Conservation (phyloP, 2,888 invertebrate species). For the Meandrusa payeni region DNA sequence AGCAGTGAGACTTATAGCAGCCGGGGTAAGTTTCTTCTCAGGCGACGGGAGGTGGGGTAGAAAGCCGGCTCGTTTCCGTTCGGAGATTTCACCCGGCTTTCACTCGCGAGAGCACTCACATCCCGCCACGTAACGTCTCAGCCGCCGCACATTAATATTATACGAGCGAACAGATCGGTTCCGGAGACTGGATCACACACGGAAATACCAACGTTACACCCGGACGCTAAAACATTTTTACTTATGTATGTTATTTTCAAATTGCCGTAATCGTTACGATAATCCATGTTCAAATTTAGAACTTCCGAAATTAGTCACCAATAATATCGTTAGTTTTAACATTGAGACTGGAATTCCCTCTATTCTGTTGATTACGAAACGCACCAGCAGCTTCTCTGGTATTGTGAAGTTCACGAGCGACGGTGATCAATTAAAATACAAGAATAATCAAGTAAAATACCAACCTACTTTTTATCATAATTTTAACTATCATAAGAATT, state of each 20-base stretch:
- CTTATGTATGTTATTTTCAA: conserved; percentile 15
- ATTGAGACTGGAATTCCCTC: too few relatives aligned
- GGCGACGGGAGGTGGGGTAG: conserved; percentile 65
- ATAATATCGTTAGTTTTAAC: too few relatives aligned
- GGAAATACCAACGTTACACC: conserved; percentile 6
- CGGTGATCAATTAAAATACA: too few relatives aligned
- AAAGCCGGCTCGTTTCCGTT: conserved; percentile 72
- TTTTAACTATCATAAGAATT: too few relatives aligned
- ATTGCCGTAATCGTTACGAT: too few relatives aligned
- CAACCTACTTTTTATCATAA: too few relatives aligned
- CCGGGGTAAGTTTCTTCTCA: conserved; percentile 60
- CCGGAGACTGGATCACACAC: conserved; percentile 32
- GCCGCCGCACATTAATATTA: conserved; percentile 45
- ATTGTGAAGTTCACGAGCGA: too few relatives aligned
- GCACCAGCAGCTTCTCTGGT: too few relatives aligned
- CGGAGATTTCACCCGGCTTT: conserved; percentile 75
- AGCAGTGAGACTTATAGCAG: conserved; percentile 34
- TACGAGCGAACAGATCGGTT: conserved; percentile 43
- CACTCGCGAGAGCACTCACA: conserved; percentile 49
- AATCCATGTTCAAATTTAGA: too few relatives aligned
- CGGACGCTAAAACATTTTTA: not conserved
- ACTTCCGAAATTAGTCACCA: too few relatives aligned
- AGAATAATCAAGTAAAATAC: too few relatives aligned
- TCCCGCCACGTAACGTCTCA: conserved; percentile 47
- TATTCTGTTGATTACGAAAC: too few relatives aligned